A percentile compares a stretch with the other conserved stretches of the same genome.
These are phyloP conservation scores for Incurvaria masculella DNA, from an alignment of 2,888 invertebrate genomes.

Conservation along the genomic window DNA sequence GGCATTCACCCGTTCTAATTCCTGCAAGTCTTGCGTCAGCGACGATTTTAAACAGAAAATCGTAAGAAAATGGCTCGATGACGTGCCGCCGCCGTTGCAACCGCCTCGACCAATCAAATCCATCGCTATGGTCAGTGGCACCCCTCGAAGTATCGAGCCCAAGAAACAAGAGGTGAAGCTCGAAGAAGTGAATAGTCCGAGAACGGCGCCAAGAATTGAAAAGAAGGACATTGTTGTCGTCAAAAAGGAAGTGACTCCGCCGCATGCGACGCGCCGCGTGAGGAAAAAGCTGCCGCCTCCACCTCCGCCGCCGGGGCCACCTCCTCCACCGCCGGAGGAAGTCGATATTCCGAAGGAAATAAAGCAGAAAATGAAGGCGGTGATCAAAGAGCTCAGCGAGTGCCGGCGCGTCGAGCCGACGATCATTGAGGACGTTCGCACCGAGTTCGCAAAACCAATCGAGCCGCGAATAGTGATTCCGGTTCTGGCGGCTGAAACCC, in stretches of 20 bases:
- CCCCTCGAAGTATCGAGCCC: constrained; percentile 34
- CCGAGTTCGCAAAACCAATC: constrained; percentile 29
- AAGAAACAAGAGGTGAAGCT: constrained; percentile 18
- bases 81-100: constrained; percentile 52
- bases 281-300: constrained; percentile 46
- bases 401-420: constrained; percentile 38
- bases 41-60: constrained; percentile 70
- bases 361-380: constrained; percentile 60
- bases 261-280: constrained; percentile 33
- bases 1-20: constrained; percentile 40
- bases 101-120: constrained; percentile 30
- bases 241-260: constrained; percentile 20
- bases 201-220: neutral
- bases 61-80: constrained; percentile 75
- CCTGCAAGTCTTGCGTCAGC: constrained; percentile 56
- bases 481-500: constrained; percentile 40
- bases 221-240: constrained; percentile 1
- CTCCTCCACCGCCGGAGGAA: constrained; percentile 16
- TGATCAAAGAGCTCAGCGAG: constrained; percentile 53
- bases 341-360: constrained; percentile 44
- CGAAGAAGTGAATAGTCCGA: neutral
- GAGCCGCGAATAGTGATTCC: constrained; percentile 47
- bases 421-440: constrained; percentile 28
- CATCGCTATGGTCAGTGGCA: constrained; percentile 41
- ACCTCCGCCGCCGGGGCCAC: constrained; percentile 36